Evolutionary conservation across 2,888 invertebrate species (phyloP).

Genomic region (Protonemura montana): DNA sequence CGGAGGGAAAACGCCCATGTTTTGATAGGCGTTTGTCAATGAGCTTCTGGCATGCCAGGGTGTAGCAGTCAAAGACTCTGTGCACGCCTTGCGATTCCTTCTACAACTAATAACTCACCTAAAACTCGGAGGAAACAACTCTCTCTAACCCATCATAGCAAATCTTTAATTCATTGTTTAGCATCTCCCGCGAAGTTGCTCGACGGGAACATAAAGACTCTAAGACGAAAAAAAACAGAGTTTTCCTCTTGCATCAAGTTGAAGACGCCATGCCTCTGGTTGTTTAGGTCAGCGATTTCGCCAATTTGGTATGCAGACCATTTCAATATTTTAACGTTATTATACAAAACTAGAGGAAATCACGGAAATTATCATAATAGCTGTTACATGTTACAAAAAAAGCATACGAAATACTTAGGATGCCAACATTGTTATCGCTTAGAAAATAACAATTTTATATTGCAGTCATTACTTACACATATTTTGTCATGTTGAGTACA

Average conservation of each 20-base stretch:
- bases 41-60: background rate
- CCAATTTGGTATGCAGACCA: conserved; percentile 36
- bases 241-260: background rate
- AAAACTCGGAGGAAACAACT: conserved; percentile 22
- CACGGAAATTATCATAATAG: conserved; percentile 13
- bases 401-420: background rate
- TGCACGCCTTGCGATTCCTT: background rate
- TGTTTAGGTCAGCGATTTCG: conserved; percentile 41
- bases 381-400: background rate
- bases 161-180: conserved; percentile 25
- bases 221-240: background rate
- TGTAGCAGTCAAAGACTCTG: too few species aligned
- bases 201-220: conserved; percentile 7
- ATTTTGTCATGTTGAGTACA: too few species aligned
- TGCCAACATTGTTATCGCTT: background rate
- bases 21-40: background rate
- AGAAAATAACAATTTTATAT: too few species aligned
- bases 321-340: conserved; percentile 7
- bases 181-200: conserved; percentile 1
- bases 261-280: background rate
- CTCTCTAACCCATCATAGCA: conserved; percentile 7
- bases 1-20: background rate
- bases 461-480: too few species aligned
- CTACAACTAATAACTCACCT: conserved; percentile 2
- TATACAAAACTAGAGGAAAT: conserved; percentile 15